Evolutionary conservation across 2,888 invertebrate species (phyloP).

Genomic region (Lymantria monacha): DNA sequence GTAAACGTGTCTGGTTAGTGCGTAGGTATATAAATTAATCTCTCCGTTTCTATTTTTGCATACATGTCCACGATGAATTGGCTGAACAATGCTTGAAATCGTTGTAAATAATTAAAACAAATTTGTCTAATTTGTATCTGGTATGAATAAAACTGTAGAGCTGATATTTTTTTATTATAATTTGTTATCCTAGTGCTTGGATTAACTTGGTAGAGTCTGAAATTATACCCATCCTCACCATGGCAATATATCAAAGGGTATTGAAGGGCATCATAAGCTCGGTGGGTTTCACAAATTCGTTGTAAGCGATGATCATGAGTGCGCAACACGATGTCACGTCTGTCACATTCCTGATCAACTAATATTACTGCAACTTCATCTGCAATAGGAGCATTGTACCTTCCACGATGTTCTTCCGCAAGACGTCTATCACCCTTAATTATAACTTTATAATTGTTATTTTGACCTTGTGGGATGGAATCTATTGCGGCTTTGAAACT

Average conservation of each 20-base stretch:
- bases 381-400: not conserved
- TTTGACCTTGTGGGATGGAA: conserved; percentile 1
- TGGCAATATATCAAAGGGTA: not conserved
- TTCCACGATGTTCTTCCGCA: not conserved
- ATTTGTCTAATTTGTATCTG: not conserved
- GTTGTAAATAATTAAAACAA: not conserved
- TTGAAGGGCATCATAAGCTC: conserved; percentile 5
- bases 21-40: not conserved
- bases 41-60: too few species aligned
- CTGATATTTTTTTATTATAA: conserved; percentile 4
- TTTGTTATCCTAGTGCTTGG: too few species aligned
- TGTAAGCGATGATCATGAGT: conserved; percentile 2
- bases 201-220: conserved; percentile 1
- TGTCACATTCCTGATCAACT: too few species aligned
- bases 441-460: not conserved
- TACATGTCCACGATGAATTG: conserved; percentile 4
- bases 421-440: not conserved
- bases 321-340: conserved; percentile 5
- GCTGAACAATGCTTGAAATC: conserved; percentile 3
- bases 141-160: conserved; percentile 5
- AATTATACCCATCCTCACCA: conserved; percentile 9
- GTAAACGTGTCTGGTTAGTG: not conserved
- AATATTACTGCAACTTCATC: not conserved
- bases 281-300: conserved; percentile 7
- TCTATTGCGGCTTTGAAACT: conserved; percentile 23